These are phyloP conservation scores for Zaprionus nigranus DNA, from an alignment of 1,140 invertebrate genomes.

Conservation along the genomic window DNA sequence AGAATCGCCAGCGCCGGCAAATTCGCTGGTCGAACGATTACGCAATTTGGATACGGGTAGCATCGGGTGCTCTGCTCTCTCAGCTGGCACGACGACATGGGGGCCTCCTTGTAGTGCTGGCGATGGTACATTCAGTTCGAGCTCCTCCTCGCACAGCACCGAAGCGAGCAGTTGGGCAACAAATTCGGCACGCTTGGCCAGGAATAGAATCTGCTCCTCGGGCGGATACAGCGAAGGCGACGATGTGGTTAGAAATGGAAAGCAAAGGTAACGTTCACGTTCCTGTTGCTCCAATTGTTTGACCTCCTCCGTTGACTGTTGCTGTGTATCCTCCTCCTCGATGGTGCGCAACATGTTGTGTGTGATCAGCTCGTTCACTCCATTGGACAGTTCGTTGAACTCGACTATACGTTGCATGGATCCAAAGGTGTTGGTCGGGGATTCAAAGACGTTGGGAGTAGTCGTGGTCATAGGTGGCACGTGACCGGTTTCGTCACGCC, in stretches of 20 bases:
- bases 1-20: constrained; percentile 63
- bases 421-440: too few species aligned
- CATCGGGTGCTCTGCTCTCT: neutral
- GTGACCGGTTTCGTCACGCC: constrained; percentile 7
- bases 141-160: constrained; percentile 58
- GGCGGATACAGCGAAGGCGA: neutral
- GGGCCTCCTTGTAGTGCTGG: neutral
- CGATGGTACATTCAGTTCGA: neutral
- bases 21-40: constrained; percentile 22
- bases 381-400: constrained; percentile 20
- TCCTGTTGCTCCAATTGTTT: constrained; percentile 38
- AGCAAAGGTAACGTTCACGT: constrained; percentile 55
- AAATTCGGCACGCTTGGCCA: constrained; percentile 60
- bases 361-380: constrained; percentile 1
- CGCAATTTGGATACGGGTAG: constrained; percentile 15
- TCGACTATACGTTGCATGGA: constrained; percentile 20
- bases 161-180: constrained; percentile 63
- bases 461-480: too few species aligned
- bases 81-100: neutral
- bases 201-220: constrained; percentile 38
- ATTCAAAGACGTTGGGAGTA: too few species aligned
- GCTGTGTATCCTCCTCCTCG: constrained; percentile 31
- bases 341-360: constrained; percentile 26
- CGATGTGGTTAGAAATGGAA: constrained; percentile 40
- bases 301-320: neutral